A percentile compares a stretch with the other conserved stretches of the same genome.
Conservation (phyloP, 2,888 invertebrate genomes). For the Andrena dorsata region DNA sequence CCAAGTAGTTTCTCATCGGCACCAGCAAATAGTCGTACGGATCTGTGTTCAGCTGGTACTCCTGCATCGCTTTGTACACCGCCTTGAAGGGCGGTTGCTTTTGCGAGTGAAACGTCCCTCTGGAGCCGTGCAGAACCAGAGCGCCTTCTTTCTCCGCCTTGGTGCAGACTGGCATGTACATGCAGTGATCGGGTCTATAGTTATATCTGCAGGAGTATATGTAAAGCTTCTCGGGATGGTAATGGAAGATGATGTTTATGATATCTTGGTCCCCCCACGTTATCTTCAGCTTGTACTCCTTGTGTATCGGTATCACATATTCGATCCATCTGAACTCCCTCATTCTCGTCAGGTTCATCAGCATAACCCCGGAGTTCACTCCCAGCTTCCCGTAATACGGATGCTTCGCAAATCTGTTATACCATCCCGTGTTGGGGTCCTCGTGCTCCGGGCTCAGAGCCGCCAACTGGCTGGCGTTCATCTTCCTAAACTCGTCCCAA, state of each 20-base stretch:
- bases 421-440: constrained; percentile 97
- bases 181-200: constrained; percentile 97
- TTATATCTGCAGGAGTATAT: constrained; percentile 95
- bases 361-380: constrained; percentile 98
- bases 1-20: constrained; percentile 87
- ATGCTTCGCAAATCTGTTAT: constrained; percentile 97
- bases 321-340: constrained; percentile 93
- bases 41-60: constrained; percentile 90
- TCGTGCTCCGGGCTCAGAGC: constrained; percentile 96
- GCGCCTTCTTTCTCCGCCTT: constrained; percentile 90
- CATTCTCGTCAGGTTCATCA: constrained; percentile 98
- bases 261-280: constrained; percentile 99
- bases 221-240: constrained; percentile 92
- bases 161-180: constrained; percentile 96
- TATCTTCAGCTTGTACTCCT: constrained; percentile 93
- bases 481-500: constrained; percentile 93
- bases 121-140: constrained; percentile 94
- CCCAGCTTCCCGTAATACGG: constrained; percentile 96
- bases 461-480: constrained; percentile 95
- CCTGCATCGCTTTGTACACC: constrained; percentile 88
- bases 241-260: constrained; percentile 95
- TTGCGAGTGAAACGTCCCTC: constrained; percentile 93
- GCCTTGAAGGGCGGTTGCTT: constrained; percentile 94
- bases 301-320: constrained; percentile 93
- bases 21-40: constrained; percentile 88